Evolutionary conservation across 2,797 vertebrate genomes (phyloP).

Genomic region (Limnodromus scolopaceus): DNA sequence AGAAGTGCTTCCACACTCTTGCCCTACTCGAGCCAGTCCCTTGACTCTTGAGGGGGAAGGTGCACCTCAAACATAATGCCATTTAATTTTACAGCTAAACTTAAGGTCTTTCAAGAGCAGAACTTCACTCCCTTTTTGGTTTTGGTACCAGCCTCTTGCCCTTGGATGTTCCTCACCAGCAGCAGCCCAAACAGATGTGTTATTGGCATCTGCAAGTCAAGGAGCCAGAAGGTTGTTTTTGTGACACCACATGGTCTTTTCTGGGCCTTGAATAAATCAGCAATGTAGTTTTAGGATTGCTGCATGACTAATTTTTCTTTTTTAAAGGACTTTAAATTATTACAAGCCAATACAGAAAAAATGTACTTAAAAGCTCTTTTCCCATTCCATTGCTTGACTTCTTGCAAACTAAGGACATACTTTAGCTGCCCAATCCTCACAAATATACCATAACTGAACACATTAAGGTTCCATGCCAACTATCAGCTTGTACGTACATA

Average conservation of each 20-base stretch:
- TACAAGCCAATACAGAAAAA: background rate
- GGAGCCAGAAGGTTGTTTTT: background rate
- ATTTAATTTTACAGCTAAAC: background rate
- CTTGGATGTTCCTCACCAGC: background rate
- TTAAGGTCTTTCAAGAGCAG: background rate
- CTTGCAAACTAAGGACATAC: background rate
- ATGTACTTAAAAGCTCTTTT: background rate
- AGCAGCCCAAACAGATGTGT: background rate
- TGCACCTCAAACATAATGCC: background rate
- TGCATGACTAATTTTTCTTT: background rate
- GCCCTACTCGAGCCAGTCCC: background rate
- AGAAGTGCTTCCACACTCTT: background rate
- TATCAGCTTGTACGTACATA: rapidly evolving
- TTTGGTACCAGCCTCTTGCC: background rate
- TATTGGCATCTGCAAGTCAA: background rate
- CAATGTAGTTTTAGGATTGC: rapidly evolving
- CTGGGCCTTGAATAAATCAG: background rate
- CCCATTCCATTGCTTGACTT: background rate
- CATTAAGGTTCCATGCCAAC: background rate
- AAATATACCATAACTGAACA: background rate
- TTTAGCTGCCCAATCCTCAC: background rate
- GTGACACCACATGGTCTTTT: background rate
- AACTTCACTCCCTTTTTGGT: background rate
- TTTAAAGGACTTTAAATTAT: background rate
- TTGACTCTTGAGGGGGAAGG: background rate